Evolutionary conservation across 1,140 invertebrate genomes (phyloP), one percentile per base, ranked within the genome.

Genomic region (Thalassaphorura encarpata): DNA sequence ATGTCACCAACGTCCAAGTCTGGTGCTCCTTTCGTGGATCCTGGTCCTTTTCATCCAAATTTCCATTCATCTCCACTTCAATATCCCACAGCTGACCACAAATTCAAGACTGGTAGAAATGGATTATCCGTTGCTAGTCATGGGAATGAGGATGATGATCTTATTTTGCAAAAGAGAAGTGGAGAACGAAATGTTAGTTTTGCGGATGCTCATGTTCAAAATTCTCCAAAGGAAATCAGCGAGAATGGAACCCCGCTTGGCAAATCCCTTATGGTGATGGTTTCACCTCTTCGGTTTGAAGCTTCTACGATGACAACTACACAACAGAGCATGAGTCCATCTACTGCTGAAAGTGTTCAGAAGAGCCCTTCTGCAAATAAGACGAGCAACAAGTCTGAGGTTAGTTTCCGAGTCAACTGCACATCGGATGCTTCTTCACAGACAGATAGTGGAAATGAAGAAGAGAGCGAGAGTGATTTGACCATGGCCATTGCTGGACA

Each of bases 371-470:
- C 41, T 18, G 33, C 29, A 29, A 3, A 16, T 26, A 31, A 2
- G 26, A 21, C 3, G 18, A 21, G 18, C 8, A 52, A 56, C 42
- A 52, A 56, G 29, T 56, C 57, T 4, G 61, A 63, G 23, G 39
- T 60, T 13, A 31, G 39, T 36, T 51, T 56, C 15, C 57, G 58
- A 8, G 42, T 60, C 2, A 60, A 60, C 26, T 63, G 51, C 41
- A 62, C 57, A 2, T 60, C 54, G 8, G 61, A 58, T 42, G 61
- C 57, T 1, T 46, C 49, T 2, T 63, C 57, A 0, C 62, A 63
- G 52, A 63, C 54, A 2, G 61, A 63, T 11, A 56, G 54, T 31
- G 48, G 48, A 15, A 33, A 24, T 3, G 52, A 59, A n/a, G 42
- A 40, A 19, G 49, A 39, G 3, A 51, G 3, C 18, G 24, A 13